Evolutionary conservation across 1,140 invertebrate genomes (phyloP), one percentile per base, ranked within the genome.

Genomic region (Euschistus heros): DNA sequence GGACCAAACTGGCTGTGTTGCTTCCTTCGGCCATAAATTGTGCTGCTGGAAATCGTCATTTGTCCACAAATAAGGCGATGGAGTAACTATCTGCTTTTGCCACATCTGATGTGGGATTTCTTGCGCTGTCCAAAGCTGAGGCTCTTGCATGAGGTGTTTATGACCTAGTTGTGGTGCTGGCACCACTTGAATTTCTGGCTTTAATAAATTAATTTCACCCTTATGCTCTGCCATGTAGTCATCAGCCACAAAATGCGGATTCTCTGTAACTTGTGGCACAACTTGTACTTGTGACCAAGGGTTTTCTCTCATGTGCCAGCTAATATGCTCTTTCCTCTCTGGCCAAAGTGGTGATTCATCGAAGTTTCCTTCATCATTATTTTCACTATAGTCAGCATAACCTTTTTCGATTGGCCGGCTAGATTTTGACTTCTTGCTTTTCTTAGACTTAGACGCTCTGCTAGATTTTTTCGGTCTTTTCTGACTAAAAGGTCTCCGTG

Each of bases 271-370:
- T 13, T 37, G 33, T 37, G 33, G 33, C 5, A 37, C 33, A 37
- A 13, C 33, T 37, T 4, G 4, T 13, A 37, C 33, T 37, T 37
- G 33, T 50, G 47, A 50, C 15, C 15, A 20, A 17, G 20, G 20
- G 4, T 22, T 22, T 10, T 57, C 54, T 10, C 54, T 22, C 20
- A 46, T 42, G 27, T 66, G 64, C 64, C 64, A 66, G 55, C 64
- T 66, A 5, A 57, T 57, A 44, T 66, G 55, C n/a, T 66, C 64
- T 26, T 61, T 66, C 42, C 57, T 54, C 50, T 66, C 64, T n/a
- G 64, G 64, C 52, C 55, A 66, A n/a, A 52, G 26, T 14, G 63
- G 63, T 33, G 20, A 2, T 10, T 37, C 33, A 15, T 57, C 15
- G 10, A 6, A 24, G 15, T 1, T 4, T 2, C 20, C 14, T 8